Percentiles rank a stretch among this genome's conserved stretches.
Evolutionary conservation across 2,888 invertebrate genomes (phyloP).

Genomic region (Melieria picta): DNA sequence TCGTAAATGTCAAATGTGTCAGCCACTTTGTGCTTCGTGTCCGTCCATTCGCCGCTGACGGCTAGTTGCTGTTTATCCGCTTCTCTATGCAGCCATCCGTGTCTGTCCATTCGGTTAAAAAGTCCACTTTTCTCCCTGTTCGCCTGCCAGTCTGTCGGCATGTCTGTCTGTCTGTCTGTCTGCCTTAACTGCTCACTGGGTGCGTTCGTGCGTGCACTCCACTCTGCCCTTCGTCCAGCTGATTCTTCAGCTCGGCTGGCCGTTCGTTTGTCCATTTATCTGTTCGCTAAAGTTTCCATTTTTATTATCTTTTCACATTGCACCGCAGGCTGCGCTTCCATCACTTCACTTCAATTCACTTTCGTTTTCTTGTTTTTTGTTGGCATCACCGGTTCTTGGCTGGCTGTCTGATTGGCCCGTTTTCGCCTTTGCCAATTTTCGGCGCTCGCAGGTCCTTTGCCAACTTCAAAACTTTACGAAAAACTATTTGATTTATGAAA

Average conservation of each 20-base stretch:
- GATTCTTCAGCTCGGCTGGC: neutral
- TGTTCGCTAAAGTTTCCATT: too few species aligned
- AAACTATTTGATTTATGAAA: conserved; percentile 60
- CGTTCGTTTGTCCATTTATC: neutral
- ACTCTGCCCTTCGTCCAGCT: conserved; percentile 28
- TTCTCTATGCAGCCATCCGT: neutral
- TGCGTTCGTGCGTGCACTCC: too few species aligned
- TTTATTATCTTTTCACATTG: too few species aligned
- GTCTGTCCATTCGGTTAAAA: conserved; percentile 15
- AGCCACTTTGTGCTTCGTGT: neutral
- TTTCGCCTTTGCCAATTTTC: conserved; percentile 27
- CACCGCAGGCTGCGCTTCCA: too few species aligned
- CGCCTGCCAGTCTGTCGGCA: conserved; percentile 13
- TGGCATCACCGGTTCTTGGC: neutral
- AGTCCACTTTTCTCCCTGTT: conserved; percentile 9
- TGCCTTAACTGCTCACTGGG: neutral
- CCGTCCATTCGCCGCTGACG: neutral
- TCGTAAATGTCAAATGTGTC: conserved; percentile 41
- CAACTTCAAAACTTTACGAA: conserved; percentile 41
- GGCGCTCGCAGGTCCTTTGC: neutral
- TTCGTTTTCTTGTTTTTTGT: neutral
- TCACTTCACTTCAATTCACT: too few species aligned
- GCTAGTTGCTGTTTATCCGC: neutral
- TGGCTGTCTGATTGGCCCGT: neutral
- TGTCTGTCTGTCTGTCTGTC: conserved; percentile 11